Conservation (phyloP, 2,113 vertebrate genomes). For the Acanthisitta chloris region DNA sequence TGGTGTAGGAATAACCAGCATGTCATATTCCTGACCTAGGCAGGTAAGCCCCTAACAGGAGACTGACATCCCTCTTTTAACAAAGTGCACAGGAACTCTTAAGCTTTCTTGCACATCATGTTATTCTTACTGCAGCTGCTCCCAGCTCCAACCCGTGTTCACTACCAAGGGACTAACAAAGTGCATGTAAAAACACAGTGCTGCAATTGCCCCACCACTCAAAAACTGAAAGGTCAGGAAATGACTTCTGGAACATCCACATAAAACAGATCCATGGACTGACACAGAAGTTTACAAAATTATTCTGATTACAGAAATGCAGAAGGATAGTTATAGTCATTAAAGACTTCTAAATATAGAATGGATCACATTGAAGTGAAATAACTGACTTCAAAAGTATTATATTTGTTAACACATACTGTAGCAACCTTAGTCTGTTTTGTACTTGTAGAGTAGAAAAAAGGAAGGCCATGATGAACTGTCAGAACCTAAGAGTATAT, state of each 20-base stretch:
- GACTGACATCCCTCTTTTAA: accelerated
- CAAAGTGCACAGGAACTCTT: background rate
- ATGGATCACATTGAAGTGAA: background rate
- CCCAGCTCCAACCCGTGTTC: background rate
- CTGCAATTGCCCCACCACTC: accelerated
- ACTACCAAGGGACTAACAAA: background rate
- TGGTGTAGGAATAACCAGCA: background rate
- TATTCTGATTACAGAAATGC: background rate
- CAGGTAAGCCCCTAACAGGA: background rate
- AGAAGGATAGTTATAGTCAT: background rate
- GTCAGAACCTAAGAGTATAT: background rate
- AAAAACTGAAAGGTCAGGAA: background rate
- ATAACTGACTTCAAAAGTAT: background rate
- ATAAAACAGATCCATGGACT: background rate
- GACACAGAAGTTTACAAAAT: background rate
- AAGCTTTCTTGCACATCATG: background rate
- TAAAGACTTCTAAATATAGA: background rate
- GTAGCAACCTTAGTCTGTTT: background rate
- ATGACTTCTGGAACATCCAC: background rate
- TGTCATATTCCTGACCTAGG: background rate
- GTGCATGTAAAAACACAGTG: background rate
- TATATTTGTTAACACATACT: background rate
- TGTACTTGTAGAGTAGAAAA: background rate
- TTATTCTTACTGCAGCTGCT: background rate
- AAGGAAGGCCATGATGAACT: background rate